Percentiles rank a stretch among this genome's conserved stretches.
These are phyloP conservation scores for Diabrotica undecimpunctata DNA, from an alignment of 1,140 invertebrate genomes.

Conservation along the genomic window DNA sequence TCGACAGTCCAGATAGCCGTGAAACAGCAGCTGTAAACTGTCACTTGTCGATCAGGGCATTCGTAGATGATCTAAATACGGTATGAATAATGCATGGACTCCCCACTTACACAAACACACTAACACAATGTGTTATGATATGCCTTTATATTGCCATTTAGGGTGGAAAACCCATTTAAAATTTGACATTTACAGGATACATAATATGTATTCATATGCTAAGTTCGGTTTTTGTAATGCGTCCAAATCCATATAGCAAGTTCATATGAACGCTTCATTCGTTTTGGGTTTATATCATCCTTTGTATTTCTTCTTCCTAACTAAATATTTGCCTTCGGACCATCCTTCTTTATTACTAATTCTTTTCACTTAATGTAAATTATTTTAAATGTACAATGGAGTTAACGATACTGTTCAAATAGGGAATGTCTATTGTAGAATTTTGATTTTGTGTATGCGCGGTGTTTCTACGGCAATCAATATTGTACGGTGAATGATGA, in stretches of 20 bases:
- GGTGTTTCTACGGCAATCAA: too few species aligned
- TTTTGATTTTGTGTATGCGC: not conserved
- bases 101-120: slow-evolving; percentile 42
- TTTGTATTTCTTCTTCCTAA: slow-evolving; percentile 36
- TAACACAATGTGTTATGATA: slow-evolving; percentile 43
- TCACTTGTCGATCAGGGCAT: slow-evolving; percentile 44
- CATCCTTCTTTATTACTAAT: slow-evolving; percentile 23
- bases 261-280: slow-evolving; percentile 29
- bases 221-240: slow-evolving; percentile 38
- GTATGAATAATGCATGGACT: slow-evolving; percentile 44
- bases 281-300: slow-evolving; percentile 12
- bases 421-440: slow-evolving; percentile 10
- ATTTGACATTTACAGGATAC: slow-evolving; percentile 46
- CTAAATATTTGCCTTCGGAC: slow-evolving; percentile 32
- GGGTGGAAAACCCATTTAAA: slow-evolving; percentile 45
- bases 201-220: slow-evolving; percentile 44
- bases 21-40: slow-evolving; percentile 45
- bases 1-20: slow-evolving; percentile 33
- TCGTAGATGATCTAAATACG: slow-evolving; percentile 43
- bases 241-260: slow-evolving; percentile 40
- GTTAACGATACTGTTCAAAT: slow-evolving; percentile 19
- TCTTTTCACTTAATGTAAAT: slow-evolving; percentile 17
- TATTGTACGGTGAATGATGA: too few species aligned
- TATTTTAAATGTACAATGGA: slow-evolving; percentile 17
- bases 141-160: slow-evolving; percentile 42